A percentile compares a stretch with the other conserved stretches of the same genome.
These are phyloP conservation scores for Cheilosia vulpina DNA, from an alignment of 2,888 invertebrate species.

Conservation along the genomic window DNA sequence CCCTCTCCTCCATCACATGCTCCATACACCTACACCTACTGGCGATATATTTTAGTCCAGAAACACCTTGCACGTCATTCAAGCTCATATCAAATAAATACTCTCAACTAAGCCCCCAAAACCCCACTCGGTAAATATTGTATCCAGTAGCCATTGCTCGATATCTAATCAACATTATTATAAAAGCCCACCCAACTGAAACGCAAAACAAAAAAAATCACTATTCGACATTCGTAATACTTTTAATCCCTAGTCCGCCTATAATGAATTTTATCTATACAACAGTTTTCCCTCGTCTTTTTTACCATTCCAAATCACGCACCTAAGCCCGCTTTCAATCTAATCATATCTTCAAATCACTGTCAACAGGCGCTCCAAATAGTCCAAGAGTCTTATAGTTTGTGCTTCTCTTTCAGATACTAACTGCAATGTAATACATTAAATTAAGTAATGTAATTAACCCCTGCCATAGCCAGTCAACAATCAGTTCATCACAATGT, in stretches of 20 bases:
- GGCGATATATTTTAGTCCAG: background rate
- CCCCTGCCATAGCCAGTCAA: slow-evolving; percentile 29
- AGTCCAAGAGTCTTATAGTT: slow-evolving; percentile 7
- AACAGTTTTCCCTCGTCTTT: slow-evolving; percentile 23
- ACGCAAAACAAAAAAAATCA: slow-evolving; percentile 11
- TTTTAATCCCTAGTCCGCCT: slow-evolving; percentile 40
- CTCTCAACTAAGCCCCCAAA: slow-evolving; percentile 20
- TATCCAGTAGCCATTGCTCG: slow-evolving; percentile 20
- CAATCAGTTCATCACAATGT: slow-evolving; percentile 17
- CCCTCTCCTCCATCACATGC: background rate
- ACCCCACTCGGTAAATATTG: slow-evolving; percentile 9
- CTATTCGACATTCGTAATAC: slow-evolving; percentile 49
- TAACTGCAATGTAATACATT: slow-evolving; percentile 51
- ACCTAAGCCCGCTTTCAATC: slow-evolving; percentile 34
- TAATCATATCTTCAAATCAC: slow-evolving; percentile 68
- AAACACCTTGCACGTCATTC: slow-evolving; percentile 44
- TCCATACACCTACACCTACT: background rate
- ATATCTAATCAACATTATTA: slow-evolving; percentile 43
- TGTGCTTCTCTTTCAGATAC: slow-evolving; percentile 16
- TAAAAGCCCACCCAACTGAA: background rate
- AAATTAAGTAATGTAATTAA: slow-evolving; percentile 62
- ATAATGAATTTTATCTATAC: slow-evolving; percentile 63
- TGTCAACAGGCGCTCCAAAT: slow-evolving; percentile 58
- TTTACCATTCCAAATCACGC: background rate
- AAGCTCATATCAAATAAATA: slow-evolving; percentile 29